Base-by-base conservation (phyloP, 2,113 vertebrate species). In the Alethe diademata region DNA sequence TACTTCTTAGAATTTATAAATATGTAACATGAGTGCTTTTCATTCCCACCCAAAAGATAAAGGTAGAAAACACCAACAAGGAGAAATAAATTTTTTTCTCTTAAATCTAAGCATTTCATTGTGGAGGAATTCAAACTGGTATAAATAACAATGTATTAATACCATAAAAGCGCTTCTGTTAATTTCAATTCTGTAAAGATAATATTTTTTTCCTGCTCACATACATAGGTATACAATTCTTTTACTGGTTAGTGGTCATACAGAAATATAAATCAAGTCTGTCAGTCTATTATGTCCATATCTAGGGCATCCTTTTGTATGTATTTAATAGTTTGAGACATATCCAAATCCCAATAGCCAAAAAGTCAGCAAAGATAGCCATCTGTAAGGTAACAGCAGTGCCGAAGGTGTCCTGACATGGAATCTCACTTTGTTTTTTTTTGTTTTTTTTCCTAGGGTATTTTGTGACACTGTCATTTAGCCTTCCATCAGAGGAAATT, bases 381-480 rank as follows among this genome's bases (percentile, higher is more conserved):
- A 73, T 29, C 53, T 3, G 5, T 31, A 66, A 83, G 43, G 53
- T 48, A 89, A 66, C 3, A 61, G n/a, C 35, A 76, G 18, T 31
- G 29, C 60, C 51, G 53, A 51, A 60, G 0, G 0, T 22, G 24
- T 84, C 61, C 54, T 82, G 29, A 53, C 0, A 1, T 17, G 42
- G 53, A 87, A 31, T 75, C 33, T 23, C 38, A 38, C 23, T 65
- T 48, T 15, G 9, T 14, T 38, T 38, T 40, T 40, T 38, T 38
- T 40, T 40, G 8, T 83, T 85, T 90, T 75, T 36, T 84, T 67
- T 78, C 35, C 64, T 51, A 80, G 26, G 43, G 25, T 76, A 73
- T 73, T 76, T 85, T 83, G 78, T 43, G 51, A 60, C 25, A 31
- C 29, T 75, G 48, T 19, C 43, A 70, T 54, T 79, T 48, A 80